Evolutionary conservation across 2,888 invertebrate species (phyloP).

Genomic region (Zaprionus obscuricornis): DNA sequence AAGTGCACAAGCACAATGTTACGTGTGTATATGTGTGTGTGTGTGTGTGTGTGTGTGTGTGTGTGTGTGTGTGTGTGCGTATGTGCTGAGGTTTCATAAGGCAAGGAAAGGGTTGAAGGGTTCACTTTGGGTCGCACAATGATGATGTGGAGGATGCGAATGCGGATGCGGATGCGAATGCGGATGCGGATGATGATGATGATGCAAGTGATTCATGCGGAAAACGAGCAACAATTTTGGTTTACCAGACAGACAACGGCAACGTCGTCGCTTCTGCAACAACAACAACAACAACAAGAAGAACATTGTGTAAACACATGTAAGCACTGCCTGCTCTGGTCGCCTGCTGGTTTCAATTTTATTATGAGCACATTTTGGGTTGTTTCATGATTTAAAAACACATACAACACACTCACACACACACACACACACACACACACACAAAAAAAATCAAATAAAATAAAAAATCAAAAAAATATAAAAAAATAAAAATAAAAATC

Average conservation of each 20-base stretch:
- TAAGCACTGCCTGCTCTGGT: conserved; percentile 10
- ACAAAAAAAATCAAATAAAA: conserved; percentile 2
- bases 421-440: too few relatives aligned
- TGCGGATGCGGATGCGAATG: conserved; percentile 1
- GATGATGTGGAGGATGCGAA: conserved; percentile 4
- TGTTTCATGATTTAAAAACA: conserved; percentile 48
- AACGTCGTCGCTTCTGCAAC: conserved; percentile 38
- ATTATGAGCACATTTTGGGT: conserved; percentile 63
- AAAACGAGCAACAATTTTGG: conserved; percentile 77
- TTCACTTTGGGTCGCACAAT: too few relatives aligned
- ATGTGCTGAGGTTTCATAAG: conserved; percentile 55
- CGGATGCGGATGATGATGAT: conserved; percentile 48
- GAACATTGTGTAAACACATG: conserved; percentile 63
- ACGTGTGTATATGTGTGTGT: conserved; percentile 20
- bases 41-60: conserved; percentile 11
- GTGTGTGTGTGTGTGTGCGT: conserved; percentile 39
- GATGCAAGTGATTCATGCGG: conserved; percentile 76
- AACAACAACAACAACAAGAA: conserved; percentile 32
- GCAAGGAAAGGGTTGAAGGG: conserved; percentile 30
- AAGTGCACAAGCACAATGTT: conserved; percentile 63
- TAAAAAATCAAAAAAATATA: too few relatives aligned
- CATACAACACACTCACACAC: too few relatives aligned
- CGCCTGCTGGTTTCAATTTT: conserved; percentile 66
- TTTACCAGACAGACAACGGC: conserved; percentile 73
- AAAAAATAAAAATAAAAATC: background rate